Base-by-base conservation (phyloP, 1,140 invertebrate genomes). In the Chrysopa pallens region DNA sequence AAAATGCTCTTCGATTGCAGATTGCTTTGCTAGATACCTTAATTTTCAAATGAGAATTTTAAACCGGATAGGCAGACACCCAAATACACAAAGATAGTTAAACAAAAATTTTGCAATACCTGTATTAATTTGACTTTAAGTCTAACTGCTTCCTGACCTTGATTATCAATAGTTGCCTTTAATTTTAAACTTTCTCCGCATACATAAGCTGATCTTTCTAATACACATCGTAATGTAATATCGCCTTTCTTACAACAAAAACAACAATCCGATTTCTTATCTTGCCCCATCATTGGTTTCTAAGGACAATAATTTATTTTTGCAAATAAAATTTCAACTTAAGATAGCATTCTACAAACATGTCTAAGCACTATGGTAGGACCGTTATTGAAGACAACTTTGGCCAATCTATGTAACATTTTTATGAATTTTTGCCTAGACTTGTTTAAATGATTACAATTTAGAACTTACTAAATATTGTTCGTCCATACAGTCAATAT, bases 401-500 rank as follows among this genome's bases (percentile, higher is more conserved):
- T 23, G 5, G 17, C 17, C 2, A 23, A 23, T 23, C 17, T 23
- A 23, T 23, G 1, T 12, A 8, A 15, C 23, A 33, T 27, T 36
- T 12, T 46, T 46, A 29, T 29, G 14, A 37, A 37, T 40, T n/a
- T n/a, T n/a, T 23, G 17, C 5, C 17, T 2, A 23, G 17, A 23
- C 17, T 15, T 43, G 13, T 11, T 44, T 31, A 29, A 29, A 23
- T 11, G 13, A 6, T 31, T 36, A 29, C 43, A 31, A 38, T 42
- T 28, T 8, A 28, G 6, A 44, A 56, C 63, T 68, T 64, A 85
- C 82, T 67, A 86, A 63, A 59, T 83, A 85, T 58, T 84, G 76
- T 53, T 86, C 80, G 45, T 86, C 84, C 80, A 84, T 84, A 55
- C 83, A 87, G 58, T 88, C 84, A 51, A 84, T 84, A 52, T 84